Percentiles rank a stretch among this genome's conserved stretches.
phyloP scores from a whole-genome alignment of 1,140 invertebrate species.

The Spodoptera litura region DNA sequence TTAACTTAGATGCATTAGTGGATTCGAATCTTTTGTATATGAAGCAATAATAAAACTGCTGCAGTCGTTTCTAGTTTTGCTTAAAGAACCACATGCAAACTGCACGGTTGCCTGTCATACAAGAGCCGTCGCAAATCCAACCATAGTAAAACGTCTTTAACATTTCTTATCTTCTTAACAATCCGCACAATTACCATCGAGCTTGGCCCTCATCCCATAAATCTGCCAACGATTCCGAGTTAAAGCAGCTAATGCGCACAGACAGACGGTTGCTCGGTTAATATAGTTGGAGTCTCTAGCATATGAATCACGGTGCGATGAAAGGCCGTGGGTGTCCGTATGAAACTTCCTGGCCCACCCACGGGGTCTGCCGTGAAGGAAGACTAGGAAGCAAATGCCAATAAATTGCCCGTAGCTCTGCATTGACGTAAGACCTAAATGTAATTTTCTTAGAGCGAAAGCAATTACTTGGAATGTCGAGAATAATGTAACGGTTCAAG shows the following conservation, averaged over 20 bases:
- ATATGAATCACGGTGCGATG: conserved; percentile 75
- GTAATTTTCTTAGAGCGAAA: conserved; percentile 34
- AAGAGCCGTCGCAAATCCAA: not conserved
- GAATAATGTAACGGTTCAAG: conserved; percentile 28
- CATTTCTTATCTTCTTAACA: not conserved
- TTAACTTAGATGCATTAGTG: not conserved
- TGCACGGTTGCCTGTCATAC: not conserved
- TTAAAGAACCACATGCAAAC: not conserved
- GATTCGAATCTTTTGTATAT: conserved; percentile 1
- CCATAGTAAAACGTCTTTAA: conserved; percentile 9
- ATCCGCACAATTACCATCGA: conserved; percentile 25
- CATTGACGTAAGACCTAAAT: conserved; percentile 44
- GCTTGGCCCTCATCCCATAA: conserved; percentile 48
- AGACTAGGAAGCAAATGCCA: conserved; percentile 42
- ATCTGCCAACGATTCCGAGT: conserved; percentile 54
- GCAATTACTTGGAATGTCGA: conserved; percentile 37
- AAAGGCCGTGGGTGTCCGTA: conserved; percentile 71
- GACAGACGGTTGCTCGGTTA: conserved; percentile 58
- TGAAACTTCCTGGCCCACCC: conserved; percentile 73
- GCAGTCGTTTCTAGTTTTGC: not conserved
- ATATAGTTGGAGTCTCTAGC: conserved; percentile 54
- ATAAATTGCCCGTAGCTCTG: conserved; percentile 33
- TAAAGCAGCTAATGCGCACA: conserved; percentile 54
- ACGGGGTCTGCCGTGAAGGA: conserved; percentile 52
- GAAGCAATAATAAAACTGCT: not conserved